Evolutionary conservation across 2,797 vertebrate species (phyloP).

Genomic region (Xenopus petersii): DNA sequence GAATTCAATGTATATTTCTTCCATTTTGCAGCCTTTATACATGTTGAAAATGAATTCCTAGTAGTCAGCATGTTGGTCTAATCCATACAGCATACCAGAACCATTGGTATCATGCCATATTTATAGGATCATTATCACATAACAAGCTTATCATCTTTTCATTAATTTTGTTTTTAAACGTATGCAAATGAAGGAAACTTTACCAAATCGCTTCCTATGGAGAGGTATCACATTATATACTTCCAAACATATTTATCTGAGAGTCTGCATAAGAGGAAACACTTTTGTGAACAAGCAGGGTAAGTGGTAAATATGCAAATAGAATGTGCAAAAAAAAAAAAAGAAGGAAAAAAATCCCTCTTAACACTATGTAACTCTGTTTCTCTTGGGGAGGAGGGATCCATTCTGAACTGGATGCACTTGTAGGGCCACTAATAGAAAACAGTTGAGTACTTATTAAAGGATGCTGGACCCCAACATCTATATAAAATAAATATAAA

Average conservation of each 20-base stretch:
- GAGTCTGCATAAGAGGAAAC: slow-evolving; percentile 1
- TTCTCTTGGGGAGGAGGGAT: neutral
- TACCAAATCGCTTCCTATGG: neutral
- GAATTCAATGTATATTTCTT: too few relatives aligned
- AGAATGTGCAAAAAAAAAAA: neutral
- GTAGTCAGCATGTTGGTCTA: too few relatives aligned
- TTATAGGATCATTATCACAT: neutral
- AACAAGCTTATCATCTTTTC: slow-evolving; percentile 9
- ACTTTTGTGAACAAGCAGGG: neutral
- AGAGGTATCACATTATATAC: neutral
- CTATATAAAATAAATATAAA: too few relatives aligned
- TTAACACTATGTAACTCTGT: neutral
- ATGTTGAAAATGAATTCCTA: too few relatives aligned
- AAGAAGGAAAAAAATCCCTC: neutral
- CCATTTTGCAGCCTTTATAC: too few relatives aligned
- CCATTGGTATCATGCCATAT: neutral
- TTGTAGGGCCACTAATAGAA: too few relatives aligned
- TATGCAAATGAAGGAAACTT: slow-evolving; percentile 1
- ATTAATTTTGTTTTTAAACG: slow-evolving; percentile 4
- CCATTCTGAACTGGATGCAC: neutral
- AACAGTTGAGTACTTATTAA: too few relatives aligned
- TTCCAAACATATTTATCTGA: slow-evolving; percentile 5
- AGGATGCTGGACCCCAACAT: too few relatives aligned
- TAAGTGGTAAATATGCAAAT: slow-evolving; percentile 4
- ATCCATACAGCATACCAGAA: too few relatives aligned